phyloP scores from a whole-genome alignment of 2,888 invertebrate genomes.

The Megastigmus dorsalis region DNA sequence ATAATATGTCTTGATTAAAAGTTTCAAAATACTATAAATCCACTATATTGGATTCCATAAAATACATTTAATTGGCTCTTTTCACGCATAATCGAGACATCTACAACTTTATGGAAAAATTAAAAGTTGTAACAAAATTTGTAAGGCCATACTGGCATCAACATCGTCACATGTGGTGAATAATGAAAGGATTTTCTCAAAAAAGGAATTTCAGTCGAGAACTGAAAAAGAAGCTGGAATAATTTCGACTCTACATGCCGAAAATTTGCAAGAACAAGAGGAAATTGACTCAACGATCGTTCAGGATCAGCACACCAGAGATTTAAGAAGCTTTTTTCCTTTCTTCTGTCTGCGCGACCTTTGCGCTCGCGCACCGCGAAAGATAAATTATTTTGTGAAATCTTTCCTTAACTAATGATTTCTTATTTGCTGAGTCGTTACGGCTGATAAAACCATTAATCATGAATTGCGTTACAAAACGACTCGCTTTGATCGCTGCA shows the following conservation, averaged over 20 bases:
- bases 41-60: too few relatives aligned
- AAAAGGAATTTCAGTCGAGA: too few relatives aligned
- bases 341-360: neutral
- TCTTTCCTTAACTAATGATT: constrained; percentile 39
- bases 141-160: too few relatives aligned
- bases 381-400: constrained; percentile 45
- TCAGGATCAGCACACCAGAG: too few relatives aligned
- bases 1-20: too few relatives aligned
- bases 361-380: neutral
- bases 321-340: neutral
- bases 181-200: constrained; percentile 15
- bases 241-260: neutral
- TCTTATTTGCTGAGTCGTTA: constrained; percentile 50
- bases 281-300: constrained; percentile 21
- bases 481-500: neutral
- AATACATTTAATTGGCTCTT: too few relatives aligned
- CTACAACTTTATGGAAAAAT: too few relatives aligned
- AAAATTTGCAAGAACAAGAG: constrained; percentile 20
- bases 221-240: neutral
- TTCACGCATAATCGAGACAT: too few relatives aligned
- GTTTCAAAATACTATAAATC: too few relatives aligned
- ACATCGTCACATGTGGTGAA: constrained; percentile 18
- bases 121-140: too few relatives aligned
- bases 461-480: constrained; percentile 35
- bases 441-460: constrained; percentile 41